Conservation (phyloP, 92 coral and sea anemone genomes). For the Palythoa grandis region DNA sequence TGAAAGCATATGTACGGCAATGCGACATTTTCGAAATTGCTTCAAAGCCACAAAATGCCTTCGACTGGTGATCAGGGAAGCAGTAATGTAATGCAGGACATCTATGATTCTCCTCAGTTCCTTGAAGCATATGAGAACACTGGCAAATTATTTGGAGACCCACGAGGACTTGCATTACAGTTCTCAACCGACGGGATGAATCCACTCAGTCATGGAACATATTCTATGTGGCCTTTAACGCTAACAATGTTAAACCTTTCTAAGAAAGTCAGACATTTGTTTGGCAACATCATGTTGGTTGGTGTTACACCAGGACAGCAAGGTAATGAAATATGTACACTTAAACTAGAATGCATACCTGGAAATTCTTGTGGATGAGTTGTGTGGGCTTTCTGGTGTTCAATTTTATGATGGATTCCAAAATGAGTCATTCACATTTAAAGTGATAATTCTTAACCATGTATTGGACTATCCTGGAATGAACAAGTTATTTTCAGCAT, state of each 20-base stretch:
- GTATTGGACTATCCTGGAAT: conserved; percentile 69
- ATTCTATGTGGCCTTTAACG: conserved; percentile 65
- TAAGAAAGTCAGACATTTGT: conserved; percentile 1
- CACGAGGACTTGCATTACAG: conserved; percentile 24
- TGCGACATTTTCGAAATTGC: conserved; percentile 29
- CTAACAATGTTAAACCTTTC: no score
- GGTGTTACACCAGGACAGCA: no score
- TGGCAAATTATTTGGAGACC: conserved; percentile 29
- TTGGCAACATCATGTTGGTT: conserved; percentile 6
- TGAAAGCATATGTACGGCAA: conserved; percentile 52
- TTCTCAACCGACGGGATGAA: conserved; percentile 60
- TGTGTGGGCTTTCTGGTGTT: conserved; percentile 47
- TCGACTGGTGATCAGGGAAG: background rate
- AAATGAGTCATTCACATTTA: conserved; percentile 44
- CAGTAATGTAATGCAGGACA: background rate
- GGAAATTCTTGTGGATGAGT: conserved; percentile 65
- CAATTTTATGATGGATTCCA: conserved; percentile 60
- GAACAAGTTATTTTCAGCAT: conserved; percentile 53
- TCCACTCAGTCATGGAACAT: conserved; percentile 48
- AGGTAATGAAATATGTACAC: background rate
- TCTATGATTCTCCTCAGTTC: conserved; percentile 5
- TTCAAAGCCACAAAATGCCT: background rate
- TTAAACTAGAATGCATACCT: conserved; percentile 55
- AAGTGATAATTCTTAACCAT: conserved; percentile 50
- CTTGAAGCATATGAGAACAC: background rate